A percentile compares a stretch with the other conserved stretches of the same genome.
Evolutionary conservation across 2,797 vertebrate genomes (phyloP).

Genomic region (Holocentrus rufus): DNA sequence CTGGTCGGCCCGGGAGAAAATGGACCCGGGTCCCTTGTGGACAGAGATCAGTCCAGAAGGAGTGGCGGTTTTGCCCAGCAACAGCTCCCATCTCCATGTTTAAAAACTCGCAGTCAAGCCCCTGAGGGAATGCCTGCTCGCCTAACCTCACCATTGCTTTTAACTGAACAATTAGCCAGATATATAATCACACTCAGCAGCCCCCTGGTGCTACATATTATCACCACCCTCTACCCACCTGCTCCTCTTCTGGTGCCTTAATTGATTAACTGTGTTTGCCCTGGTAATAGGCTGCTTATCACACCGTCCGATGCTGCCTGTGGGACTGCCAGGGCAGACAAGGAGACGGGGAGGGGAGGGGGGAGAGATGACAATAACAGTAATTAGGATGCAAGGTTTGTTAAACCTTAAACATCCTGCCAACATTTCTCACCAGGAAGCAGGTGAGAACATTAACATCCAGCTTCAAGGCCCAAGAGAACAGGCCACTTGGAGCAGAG

Average conservation of each 20-base stretch:
- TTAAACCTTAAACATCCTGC: constrained; percentile 58
- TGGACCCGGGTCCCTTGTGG: neutral
- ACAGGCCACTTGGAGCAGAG: constrained; percentile 42
- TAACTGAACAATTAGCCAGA: constrained; percentile 58
- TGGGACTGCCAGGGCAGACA: constrained; percentile 64
- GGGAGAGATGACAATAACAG: constrained; percentile 55
- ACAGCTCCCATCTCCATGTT: constrained; percentile 24
- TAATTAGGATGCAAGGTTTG: constrained; percentile 71
- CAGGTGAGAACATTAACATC: constrained; percentile 66
- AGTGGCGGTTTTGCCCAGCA: constrained; percentile 23
- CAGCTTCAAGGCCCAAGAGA: constrained; percentile 50
- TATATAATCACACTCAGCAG: constrained; percentile 53
- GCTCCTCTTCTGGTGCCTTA: constrained; percentile 66
- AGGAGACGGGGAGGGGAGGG: constrained; percentile 35
- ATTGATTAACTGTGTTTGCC: constrained; percentile 78
- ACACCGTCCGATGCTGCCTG: constrained; percentile 59
- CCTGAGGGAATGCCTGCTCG: constrained; percentile 16
- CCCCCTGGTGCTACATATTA: constrained; percentile 55
- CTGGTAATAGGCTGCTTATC: constrained; percentile 74
- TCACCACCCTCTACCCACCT: constrained; percentile 56
- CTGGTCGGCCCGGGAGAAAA: constrained; percentile 14
- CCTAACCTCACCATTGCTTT: constrained; percentile 25
- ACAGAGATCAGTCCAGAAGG: constrained; percentile 12
- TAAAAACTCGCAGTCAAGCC: constrained; percentile 13
- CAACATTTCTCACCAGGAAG: constrained; percentile 67